A percentile compares a stretch with the other conserved stretches of the same genome.
phyloP scores from a whole-genome alignment of 2,888 invertebrate species.

The Scaptomyza reducta region DNA sequence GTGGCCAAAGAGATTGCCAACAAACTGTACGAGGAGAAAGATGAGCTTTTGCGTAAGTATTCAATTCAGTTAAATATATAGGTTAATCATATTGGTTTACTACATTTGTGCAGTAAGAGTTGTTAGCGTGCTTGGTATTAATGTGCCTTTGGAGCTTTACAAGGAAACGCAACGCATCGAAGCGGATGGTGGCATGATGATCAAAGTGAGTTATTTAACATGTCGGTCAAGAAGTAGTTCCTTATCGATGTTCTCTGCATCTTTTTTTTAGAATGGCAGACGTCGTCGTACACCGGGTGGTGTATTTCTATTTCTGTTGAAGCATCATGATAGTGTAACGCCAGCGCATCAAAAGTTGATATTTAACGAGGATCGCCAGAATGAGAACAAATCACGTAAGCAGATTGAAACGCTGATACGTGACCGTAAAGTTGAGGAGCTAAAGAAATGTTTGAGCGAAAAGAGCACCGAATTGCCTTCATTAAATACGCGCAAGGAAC shows the following conservation, averaged over 20 bases:
- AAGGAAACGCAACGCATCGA: slow-evolving; percentile 93
- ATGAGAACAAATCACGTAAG: slow-evolving; percentile 86
- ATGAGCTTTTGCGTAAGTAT: slow-evolving; percentile 88
- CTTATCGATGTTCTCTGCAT: background rate
- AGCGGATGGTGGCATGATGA: slow-evolving; percentile 93
- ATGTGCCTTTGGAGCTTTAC: slow-evolving; percentile 90
- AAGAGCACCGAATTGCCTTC: slow-evolving; percentile 81
- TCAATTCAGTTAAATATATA: background rate
- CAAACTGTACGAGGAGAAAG: slow-evolving; percentile 90
- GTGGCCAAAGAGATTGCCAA: slow-evolving; percentile 90
- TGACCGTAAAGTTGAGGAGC: slow-evolving; percentile 88
- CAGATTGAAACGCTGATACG: slow-evolving; percentile 86
- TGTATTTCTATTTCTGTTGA: slow-evolving; percentile 92
- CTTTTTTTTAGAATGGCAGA: slow-evolving; percentile 86
- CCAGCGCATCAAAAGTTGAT: slow-evolving; percentile 88
- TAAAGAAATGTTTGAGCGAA: slow-evolving; percentile 86
- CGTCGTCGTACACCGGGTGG: slow-evolving; percentile 94
- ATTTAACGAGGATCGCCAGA: slow-evolving; percentile 88
- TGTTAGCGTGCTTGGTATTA: slow-evolving; percentile 89
- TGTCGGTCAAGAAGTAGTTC: background rate
- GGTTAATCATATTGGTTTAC: background rate
- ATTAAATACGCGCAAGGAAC: slow-evolving; percentile 77
- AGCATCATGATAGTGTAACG: slow-evolving; percentile 88
- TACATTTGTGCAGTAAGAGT: slow-evolving; percentile 86
- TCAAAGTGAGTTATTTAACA: slow-evolving; percentile 86